Conservation (phyloP, 2,113 vertebrate genomes). For the Paracanthobrama guichenoti region DNA sequence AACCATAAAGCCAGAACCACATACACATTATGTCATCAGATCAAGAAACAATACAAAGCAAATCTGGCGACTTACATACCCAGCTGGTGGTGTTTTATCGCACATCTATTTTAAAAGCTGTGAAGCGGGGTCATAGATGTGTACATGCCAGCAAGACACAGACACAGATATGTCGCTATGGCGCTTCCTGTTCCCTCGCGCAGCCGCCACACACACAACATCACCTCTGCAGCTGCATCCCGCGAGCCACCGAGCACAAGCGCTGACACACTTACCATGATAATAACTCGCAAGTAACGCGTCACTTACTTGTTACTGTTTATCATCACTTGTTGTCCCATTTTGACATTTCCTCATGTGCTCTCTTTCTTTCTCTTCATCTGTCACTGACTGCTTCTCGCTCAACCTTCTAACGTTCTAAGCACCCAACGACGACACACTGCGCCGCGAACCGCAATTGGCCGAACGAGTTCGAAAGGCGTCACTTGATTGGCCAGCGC, state of each 20-base stretch:
- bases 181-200: slow-evolving; percentile 23
- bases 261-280: too few relatives aligned
- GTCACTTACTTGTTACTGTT: slow-evolving; percentile 65
- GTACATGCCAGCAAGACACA: slow-evolving; percentile 9
- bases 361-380: background rate
- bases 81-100: background rate
- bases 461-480: slow-evolving; percentile 45
- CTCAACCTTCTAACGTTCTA: slow-evolving; percentile 53
- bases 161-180: background rate
- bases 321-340: slow-evolving; percentile 64
- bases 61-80: background rate
- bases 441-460: slow-evolving; percentile 47
- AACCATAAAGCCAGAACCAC: background rate
- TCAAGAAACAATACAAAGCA: background rate
- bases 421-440: slow-evolving; percentile 34
- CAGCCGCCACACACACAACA: background rate
- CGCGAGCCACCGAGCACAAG: background rate
- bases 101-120: background rate
- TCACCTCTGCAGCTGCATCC: slow-evolving; percentile 35
- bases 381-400: slow-evolving; percentile 42
- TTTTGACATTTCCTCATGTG: slow-evolving; percentile 62
- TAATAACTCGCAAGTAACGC: background rate
- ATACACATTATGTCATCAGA: background rate
- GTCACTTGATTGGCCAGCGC: slow-evolving; percentile 61
- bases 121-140: background rate